Conservation (phyloP, 2,113 vertebrate species). For the Python bivittatus region DNA sequence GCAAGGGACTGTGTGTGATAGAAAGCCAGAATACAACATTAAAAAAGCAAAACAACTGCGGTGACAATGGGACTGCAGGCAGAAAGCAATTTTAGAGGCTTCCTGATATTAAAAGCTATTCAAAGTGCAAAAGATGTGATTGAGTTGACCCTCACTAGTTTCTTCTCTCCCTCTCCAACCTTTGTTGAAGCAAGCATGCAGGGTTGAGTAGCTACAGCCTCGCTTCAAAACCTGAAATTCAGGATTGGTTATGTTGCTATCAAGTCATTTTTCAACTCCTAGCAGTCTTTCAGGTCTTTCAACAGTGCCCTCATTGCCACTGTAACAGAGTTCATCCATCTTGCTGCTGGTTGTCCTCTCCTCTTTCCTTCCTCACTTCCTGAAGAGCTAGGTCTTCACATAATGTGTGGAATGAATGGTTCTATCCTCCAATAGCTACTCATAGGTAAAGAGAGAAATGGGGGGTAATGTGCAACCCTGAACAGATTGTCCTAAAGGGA, state of each 20-base stretch:
- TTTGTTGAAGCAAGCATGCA: neutral
- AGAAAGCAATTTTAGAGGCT: neutral
- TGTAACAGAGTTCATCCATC: too few relatives aligned
- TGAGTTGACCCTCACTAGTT: neutral
- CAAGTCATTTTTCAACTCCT: neutral
- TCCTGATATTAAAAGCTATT: neutral
- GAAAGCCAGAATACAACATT: neutral
- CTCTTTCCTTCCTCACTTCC: too few relatives aligned
- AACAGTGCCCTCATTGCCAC: too few relatives aligned
- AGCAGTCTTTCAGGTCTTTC: neutral
- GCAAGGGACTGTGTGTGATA: too few relatives aligned
- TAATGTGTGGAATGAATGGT: too few relatives aligned
- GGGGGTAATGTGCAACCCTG: too few relatives aligned
- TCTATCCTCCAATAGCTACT: too few relatives aligned
- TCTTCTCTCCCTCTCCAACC: neutral
- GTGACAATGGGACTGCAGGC: neutral
- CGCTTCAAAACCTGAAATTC: neutral
- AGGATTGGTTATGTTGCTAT: neutral
- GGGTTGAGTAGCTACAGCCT: neutral
- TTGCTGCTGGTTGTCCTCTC: too few relatives aligned
- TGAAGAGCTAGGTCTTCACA: too few relatives aligned
- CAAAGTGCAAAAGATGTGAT: neutral
- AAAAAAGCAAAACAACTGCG: neutral
- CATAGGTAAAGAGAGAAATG: too few relatives aligned
- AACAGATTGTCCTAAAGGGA: too few relatives aligned